Evolutionary conservation across 2,797 vertebrate species (phyloP), one percentile per base, ranked within the genome.

Genomic region (Bucorvus abyssinicus): DNA sequence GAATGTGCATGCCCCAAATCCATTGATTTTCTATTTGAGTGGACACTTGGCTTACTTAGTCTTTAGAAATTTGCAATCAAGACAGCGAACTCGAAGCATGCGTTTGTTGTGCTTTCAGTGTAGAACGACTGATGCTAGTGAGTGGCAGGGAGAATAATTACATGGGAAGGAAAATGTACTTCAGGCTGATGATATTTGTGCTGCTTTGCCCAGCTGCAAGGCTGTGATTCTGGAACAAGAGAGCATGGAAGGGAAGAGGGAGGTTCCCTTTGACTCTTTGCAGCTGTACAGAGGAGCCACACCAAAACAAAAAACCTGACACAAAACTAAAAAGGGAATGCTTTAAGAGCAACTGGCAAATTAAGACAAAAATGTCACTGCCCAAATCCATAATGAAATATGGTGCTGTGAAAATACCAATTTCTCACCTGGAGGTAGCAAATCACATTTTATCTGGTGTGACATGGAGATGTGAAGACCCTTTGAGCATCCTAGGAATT

Each of bases 351-450:
- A 95, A 29, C 36, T 82, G 69, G 53, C 70, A 84, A 78, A 85
- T 57, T 60, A 47, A 93, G 74, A 85, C 19, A 89, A 78, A 96
- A 95, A 95, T 93, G 74, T 71, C 65, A 69, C 65, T 95, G 78
- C 82, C n/a, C 42, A 65, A 91, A 74, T 24, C 38, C 42, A 24
- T 65, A 52, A 77, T 89, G 81, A 94, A 92, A 59, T 82, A 38
- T 3, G 11, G 12, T 65, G 34, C 45, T 80, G 64, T 77, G 42
- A 87, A 86, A 95, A 93, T 57, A 67, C 34, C 56, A 49, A 23
- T 93, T 94, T 40, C 21, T 89, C 3, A 5, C 85, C 47, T 94
- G 56, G 59, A 86, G 50, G 29, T 67, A 95, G 63, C 49, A 82
- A 89, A 81, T n/a, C n/a, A 50, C 26, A 34, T 94, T 94, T 96